phyloP scores from a whole-genome alignment of 2,888 invertebrate species.

The Nomada goodeniana region DNA sequence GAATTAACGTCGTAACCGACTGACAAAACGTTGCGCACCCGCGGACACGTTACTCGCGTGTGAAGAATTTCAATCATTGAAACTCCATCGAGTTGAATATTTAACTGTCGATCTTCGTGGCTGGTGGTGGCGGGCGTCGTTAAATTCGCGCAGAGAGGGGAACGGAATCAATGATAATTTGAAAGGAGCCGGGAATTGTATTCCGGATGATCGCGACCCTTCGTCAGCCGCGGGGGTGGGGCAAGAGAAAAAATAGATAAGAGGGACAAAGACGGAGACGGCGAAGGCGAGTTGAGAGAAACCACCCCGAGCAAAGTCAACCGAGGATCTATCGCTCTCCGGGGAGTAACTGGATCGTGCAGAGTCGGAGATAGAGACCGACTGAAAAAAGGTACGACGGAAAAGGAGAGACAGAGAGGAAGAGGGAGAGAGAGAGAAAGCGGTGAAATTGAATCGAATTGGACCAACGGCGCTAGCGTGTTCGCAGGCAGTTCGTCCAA shows the following conservation, averaged over 20 bases:
- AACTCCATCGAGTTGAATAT: background rate
- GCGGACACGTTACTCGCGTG: too few species aligned
- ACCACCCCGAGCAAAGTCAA: constrained; percentile 77
- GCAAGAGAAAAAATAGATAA: constrained; percentile 9
- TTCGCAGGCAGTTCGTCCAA: constrained; percentile 80
- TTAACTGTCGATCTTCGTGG: background rate
- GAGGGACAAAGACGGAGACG: constrained; percentile 3
- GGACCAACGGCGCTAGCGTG: constrained; percentile 78
- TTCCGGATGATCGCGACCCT: constrained; percentile 49
- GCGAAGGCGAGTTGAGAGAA: constrained; percentile 64
- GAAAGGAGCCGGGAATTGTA: constrained; percentile 42
- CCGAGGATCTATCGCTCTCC: constrained; percentile 81
- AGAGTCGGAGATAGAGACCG: constrained; percentile 69
- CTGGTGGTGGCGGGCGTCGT: background rate
- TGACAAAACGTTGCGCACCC: too few species aligned
- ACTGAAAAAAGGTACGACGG: constrained; percentile 52
- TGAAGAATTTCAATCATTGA: too few species aligned
- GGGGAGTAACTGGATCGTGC: constrained; percentile 78
- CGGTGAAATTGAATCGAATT: constrained; percentile 78
- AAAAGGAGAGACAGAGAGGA: constrained; percentile 39
- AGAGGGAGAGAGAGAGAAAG: background rate
- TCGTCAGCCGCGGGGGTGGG: constrained; percentile 28
- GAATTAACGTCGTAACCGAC: constrained; percentile 53
- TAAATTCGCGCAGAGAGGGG: background rate
- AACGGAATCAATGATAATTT: constrained; percentile 43